These are phyloP conservation scores for Corapipo altera DNA, from an alignment of 2,113 vertebrate genomes.

Conservation along the genomic window DNA sequence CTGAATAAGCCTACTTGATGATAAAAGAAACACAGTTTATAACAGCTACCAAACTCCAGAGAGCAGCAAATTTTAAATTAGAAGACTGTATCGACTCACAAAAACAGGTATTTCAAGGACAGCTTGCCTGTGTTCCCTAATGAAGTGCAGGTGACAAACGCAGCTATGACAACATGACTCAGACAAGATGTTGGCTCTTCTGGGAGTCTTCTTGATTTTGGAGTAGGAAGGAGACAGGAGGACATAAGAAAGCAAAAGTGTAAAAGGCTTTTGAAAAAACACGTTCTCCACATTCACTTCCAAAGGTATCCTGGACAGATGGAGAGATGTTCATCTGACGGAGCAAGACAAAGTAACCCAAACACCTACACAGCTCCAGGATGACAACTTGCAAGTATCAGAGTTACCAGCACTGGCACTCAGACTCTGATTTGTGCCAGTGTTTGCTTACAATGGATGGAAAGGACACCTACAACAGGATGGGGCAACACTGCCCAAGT, in stretches of 20 bases:
- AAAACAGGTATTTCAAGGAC: constrained; percentile 59
- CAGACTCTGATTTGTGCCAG: background rate
- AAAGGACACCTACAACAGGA: background rate
- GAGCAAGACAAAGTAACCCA: background rate
- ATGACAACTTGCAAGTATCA: background rate
- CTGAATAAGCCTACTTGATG: constrained; percentile 15
- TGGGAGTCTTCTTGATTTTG: background rate
- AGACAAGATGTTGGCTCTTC: background rate
- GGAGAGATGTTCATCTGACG: background rate
- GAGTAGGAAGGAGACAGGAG: background rate
- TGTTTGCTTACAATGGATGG: background rate
- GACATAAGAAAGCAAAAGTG: background rate
- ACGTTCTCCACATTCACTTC: background rate
- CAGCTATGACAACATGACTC: constrained; percentile 7
- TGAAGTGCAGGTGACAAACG: constrained; percentile 23
- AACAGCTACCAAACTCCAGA: constrained; percentile 29
- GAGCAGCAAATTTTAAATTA: constrained; percentile 32
- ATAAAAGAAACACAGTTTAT: background rate
- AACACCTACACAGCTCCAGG: background rate
- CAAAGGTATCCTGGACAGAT: background rate
- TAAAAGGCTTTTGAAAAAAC: background rate
- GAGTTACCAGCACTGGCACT: background rate
- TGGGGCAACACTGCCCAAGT: background rate
- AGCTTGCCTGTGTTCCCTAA: constrained; percentile 16
- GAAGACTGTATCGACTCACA: constrained; percentile 8